A percentile compares a stretch with the other conserved stretches of the same genome.
Conservation (phyloP, 2,888 invertebrate species). For the Aproaerema taeniolella region DNA sequence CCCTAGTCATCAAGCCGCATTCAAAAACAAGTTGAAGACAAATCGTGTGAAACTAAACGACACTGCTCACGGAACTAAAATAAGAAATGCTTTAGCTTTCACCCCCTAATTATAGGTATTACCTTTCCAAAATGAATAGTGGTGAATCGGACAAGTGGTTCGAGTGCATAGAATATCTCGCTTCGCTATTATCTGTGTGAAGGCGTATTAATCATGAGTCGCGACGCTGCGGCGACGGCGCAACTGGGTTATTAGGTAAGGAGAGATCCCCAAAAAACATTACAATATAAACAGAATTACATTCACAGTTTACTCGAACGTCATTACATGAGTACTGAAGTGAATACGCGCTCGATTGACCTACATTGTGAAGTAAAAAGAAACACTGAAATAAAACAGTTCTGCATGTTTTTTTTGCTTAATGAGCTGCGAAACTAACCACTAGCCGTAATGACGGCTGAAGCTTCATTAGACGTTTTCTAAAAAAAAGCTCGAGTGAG, state of each 20-base stretch:
- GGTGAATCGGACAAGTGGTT: constrained; percentile 43
- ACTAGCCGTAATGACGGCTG: background rate
- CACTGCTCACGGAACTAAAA: constrained; percentile 42
- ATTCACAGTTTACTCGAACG: too few relatives aligned
- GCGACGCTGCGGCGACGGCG: constrained; percentile 5
- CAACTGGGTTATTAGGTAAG: constrained; percentile 13
- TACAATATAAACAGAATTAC: too few relatives aligned
- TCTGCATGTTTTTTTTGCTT: too few relatives aligned
- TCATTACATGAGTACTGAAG: too few relatives aligned
- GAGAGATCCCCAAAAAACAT: constrained; percentile 2
- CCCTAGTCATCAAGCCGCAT: constrained; percentile 21
- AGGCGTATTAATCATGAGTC: constrained; percentile 37
- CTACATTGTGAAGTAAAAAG: too few relatives aligned
- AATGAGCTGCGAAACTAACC: background rate
- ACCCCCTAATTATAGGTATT: constrained; percentile 57
- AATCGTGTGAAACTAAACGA: constrained; percentile 39
- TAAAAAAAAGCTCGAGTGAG: background rate
- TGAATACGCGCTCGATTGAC: too few relatives aligned
- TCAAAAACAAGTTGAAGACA: constrained; percentile 27
- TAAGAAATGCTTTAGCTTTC: constrained; percentile 45
- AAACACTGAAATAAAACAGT: too few relatives aligned
- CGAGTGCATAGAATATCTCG: constrained; percentile 28
- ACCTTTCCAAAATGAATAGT: constrained; percentile 35
- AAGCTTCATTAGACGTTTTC: constrained; percentile 1
- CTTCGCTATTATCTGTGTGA: constrained; percentile 33